Evolutionary conservation across 2,797 vertebrate genomes (phyloP), one percentile per base, ranked within the genome.

Genomic region (Alcedo atthis): DNA sequence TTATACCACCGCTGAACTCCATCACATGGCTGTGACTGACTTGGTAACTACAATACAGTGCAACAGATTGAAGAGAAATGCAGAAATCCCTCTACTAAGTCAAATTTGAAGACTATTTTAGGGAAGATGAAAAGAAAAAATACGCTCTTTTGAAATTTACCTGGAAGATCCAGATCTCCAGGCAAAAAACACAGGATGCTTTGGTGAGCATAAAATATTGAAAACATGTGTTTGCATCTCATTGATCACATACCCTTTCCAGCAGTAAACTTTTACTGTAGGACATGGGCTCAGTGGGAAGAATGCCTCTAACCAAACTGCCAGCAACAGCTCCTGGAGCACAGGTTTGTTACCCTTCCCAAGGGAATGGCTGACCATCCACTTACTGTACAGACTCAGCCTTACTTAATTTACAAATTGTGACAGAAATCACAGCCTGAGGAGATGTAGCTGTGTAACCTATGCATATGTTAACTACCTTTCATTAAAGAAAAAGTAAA

Each of bases 391-490:
- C 82, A 94, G 58, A 54, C 33, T 55, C 71, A 92, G 13, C 17
- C 33, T 57, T 59, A 57, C 48, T 68, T 69, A 28, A 64, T 61
- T 48, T 46, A 22, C 1, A 2, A 85, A 86, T 22, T 85, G 26
- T 64, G 83, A 90, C 59, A 87, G 91, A 94, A 94, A 62, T 45
- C 81, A 70, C 85, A 94, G 69, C 71, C 81, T 59, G 49, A 71
- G 73, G 62, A 48, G 48, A 37, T n/a, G n/a, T 15, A 71, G n/a
- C 61, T 74, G 20, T 35, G n/a, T 25, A 54, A 53, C 58, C 46
- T 69, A 64, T 10, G 78, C 8, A 9, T 51, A 51, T n/a, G 26
- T 85, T 89, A 90, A 53, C 35, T 24, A 86, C 37, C 40, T 81
- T 93, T 48, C 81, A 90, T 79, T 77, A 91, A 80, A 82, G 61